Percentiles rank a stretch among this genome's conserved stretches.
Conservation (phyloP, 2,113 vertebrate species). For the Recurvirostra avosetta region DNA sequence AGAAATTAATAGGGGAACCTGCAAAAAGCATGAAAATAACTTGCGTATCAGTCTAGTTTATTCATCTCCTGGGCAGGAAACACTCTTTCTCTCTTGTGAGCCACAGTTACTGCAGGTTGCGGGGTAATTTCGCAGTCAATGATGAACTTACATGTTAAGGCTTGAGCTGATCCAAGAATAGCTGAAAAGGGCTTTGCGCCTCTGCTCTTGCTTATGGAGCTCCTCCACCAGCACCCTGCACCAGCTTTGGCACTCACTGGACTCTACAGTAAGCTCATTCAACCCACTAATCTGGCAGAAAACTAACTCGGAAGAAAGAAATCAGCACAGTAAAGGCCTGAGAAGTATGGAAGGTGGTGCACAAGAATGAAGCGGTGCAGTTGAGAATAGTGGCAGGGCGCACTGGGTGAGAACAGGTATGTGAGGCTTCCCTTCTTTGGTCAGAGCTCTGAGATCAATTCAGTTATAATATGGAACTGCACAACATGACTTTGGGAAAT, state of each 20-base stretch:
- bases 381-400: not conserved
- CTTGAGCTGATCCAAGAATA: not conserved
- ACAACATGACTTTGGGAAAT: not conserved
- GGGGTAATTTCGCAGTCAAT: not conserved
- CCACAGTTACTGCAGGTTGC: not conserved
- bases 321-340: not conserved
- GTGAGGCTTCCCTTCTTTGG: not conserved
- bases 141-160: not conserved
- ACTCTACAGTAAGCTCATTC: not conserved
- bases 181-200: not conserved
- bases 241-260: not conserved
- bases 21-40: not conserved
- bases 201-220: not conserved
- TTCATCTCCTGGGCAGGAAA: not conserved
- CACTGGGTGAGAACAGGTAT: rapidly evolving
- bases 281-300: not conserved
- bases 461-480: not conserved
- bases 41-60: not conserved
- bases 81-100: not conserved
- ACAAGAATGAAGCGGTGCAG: not conserved
- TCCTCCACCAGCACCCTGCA: not conserved
- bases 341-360: not conserved
- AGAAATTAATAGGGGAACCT: not conserved
- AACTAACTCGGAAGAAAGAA: not conserved
- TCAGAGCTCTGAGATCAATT: not conserved